A percentile compares a stretch with the other conserved stretches of the same genome.
Evolutionary conservation across 92 coral and sea anemone genomes (phyloP).

Genomic region (Porites rus): DNA sequence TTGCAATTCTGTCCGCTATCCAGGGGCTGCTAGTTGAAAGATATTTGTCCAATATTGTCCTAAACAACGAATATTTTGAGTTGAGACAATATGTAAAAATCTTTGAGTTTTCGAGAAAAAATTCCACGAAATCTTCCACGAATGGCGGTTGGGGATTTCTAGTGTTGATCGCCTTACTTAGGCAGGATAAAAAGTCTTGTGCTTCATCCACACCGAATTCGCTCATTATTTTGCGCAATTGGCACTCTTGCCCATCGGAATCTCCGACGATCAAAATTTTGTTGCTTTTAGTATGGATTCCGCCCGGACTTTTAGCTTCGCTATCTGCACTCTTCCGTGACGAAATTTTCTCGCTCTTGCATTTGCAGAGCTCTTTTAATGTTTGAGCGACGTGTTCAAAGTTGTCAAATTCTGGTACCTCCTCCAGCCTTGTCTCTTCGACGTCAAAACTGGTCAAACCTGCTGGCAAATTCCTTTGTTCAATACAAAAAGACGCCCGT

Average conservation of each 20-base stretch:
- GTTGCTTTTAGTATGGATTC: neutral
- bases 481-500: neutral
- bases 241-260: neutral
- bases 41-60: slow-evolving; percentile 13
- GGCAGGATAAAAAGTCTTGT: neutral
- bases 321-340: neutral
- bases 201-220: neutral
- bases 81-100: neutral
- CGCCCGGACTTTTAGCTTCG: neutral
- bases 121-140: slow-evolving; percentile 12
- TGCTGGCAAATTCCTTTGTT: neutral
- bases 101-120: neutral
- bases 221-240: neutral
- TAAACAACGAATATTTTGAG: neutral
- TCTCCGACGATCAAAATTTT: neutral
- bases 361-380: neutral
- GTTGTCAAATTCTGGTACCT: neutral
- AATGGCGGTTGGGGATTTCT: slow-evolving; percentile 18
- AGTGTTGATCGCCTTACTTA: slow-evolving; percentile 30
- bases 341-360: neutral
- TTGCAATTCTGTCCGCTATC: slow-evolving; percentile 62
- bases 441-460: neutral
- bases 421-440: neutral
- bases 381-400: neutral
- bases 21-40: slow-evolving; percentile 6